Evolutionary conservation across 2,797 vertebrate species (phyloP).

Genomic region (Mormyrus hasselquistii): DNA sequence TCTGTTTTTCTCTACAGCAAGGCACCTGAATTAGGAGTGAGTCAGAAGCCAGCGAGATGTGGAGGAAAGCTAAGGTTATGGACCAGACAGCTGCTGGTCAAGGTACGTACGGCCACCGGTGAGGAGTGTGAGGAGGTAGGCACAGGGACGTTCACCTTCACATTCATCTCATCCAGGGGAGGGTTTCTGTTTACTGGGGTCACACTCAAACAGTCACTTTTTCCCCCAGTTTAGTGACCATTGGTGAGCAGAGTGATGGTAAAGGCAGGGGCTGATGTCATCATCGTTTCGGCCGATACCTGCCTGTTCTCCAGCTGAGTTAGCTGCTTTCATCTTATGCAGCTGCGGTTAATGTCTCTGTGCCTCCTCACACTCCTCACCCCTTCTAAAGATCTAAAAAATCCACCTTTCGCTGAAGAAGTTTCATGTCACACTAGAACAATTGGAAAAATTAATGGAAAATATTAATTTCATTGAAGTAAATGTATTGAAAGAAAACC

Average conservation of each 20-base stretch:
- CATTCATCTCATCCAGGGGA: not conserved
- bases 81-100: constrained; percentile 33
- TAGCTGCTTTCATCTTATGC: not conserved
- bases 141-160: not conserved
- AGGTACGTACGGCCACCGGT: constrained; percentile 35
- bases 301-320: not conserved
- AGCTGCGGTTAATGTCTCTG: too few species aligned
- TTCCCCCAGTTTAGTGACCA: not conserved
- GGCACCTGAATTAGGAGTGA: not conserved
- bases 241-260: not conserved
- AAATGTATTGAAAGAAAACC: too few species aligned
- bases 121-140: not conserved
- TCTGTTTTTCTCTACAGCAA: constrained; percentile 35
- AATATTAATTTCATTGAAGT: too few species aligned
- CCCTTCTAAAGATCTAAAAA: too few species aligned
- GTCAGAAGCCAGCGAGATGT: constrained; percentile 46
- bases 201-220: not conserved
- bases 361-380: too few species aligned
- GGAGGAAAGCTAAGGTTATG: constrained; percentile 43
- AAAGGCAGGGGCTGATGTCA: not conserved
- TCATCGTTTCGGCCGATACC: not conserved
- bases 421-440: too few species aligned
- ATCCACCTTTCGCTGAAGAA: too few species aligned
- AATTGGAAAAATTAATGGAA: too few species aligned
- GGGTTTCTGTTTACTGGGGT: not conserved